These are phyloP conservation scores for Zoanthus solanderi DNA, from an alignment of 92 coral and sea anemone genomes.

Conservation along the genomic window DNA sequence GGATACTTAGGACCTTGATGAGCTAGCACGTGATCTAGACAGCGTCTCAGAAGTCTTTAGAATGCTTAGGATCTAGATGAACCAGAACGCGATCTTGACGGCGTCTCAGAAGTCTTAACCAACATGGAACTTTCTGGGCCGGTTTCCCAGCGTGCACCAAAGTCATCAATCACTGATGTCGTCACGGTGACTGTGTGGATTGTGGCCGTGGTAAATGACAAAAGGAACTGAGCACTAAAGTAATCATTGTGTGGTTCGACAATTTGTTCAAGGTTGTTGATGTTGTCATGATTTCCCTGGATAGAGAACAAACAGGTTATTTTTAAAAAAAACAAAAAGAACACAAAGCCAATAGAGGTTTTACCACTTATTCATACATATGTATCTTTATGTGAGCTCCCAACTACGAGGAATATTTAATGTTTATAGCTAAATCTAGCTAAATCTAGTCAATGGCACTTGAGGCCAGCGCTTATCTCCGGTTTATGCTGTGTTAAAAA, in stretches of 20 bases:
- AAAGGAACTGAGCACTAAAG: slow-evolving; percentile 98
- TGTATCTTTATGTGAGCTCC: too few relatives aligned
- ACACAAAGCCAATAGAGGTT: too few relatives aligned
- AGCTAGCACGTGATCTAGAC: too few relatives aligned
- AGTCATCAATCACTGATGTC: slow-evolving; percentile 86
- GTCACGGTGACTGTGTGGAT: slow-evolving; percentile 86
- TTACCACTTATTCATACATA: too few relatives aligned
- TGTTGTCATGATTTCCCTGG: slow-evolving; percentile 69
- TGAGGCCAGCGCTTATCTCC: too few relatives aligned
- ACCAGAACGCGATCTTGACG: slow-evolving; percentile 60
- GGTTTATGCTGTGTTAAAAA: too few relatives aligned
- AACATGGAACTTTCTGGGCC: slow-evolving; percentile 86
- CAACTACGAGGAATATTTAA: too few relatives aligned
- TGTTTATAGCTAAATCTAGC: too few relatives aligned
- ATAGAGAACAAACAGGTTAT: background rate
- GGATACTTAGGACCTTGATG: too few relatives aligned
- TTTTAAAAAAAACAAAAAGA: background rate
- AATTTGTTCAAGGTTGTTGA: slow-evolving; percentile 88
- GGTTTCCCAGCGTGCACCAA: slow-evolving; percentile 93
- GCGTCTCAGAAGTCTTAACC: slow-evolving; percentile 80
- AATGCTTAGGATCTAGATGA: too few relatives aligned
- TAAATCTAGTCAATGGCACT: too few relatives aligned
- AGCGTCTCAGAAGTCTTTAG: too few relatives aligned
- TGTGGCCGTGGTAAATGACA: slow-evolving; percentile 76
- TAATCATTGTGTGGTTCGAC: slow-evolving; percentile 96